Base-by-base conservation (phyloP, 2,888 invertebrate species). In the Heliconius sara region DNA sequence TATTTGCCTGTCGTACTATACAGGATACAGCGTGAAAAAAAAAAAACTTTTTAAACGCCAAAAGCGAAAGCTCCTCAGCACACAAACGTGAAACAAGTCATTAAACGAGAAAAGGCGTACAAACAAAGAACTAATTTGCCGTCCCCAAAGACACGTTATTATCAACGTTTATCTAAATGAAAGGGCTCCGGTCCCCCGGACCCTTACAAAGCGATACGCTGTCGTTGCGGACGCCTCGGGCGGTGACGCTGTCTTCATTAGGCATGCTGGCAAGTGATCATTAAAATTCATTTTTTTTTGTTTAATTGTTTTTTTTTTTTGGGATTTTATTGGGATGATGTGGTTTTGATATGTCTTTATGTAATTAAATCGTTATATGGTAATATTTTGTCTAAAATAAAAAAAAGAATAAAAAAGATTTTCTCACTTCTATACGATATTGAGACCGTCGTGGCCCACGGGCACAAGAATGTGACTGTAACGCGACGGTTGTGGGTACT, bases 271-370 rank as follows among this genome's bases (percentile, higher is more conserved):
- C 90, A 91, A 92, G 90, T 91, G 91, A 91, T 91, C 92, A 92
- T 93, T 93, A 93, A 92, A 92, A 93, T 93, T 93, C 91, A 92
- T 92, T 92, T 91, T 90, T 90, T 88, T 87, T 88, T 89, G 39
- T 12, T 39, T 39, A 68, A 68, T 68, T 68, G 22, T 22, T 67
- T n/a, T 39, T 68, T 39, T 68, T 68, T 39, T 67, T 39, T 27
- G 19, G 63, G 10, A 39, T 39, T 39, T 39, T 39, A 39, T 1
- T 65, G 25, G 16, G 2, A 52, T 52, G 9, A 9, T 63, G 12
- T 25, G 52, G 3, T 7, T 3, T 7, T 52, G 2, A 7, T 0
- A 19, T 22, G 52, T 52, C 22, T 19, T 22, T 52, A 2, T 22
- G 52, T 22, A 52, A 22, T 27, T 27, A 27, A 27, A 27, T 52